Evolutionary conservation across 2,113 vertebrate genomes (phyloP), one percentile per base, ranked within the genome.

Genomic region (Proteles cristata): DNA sequence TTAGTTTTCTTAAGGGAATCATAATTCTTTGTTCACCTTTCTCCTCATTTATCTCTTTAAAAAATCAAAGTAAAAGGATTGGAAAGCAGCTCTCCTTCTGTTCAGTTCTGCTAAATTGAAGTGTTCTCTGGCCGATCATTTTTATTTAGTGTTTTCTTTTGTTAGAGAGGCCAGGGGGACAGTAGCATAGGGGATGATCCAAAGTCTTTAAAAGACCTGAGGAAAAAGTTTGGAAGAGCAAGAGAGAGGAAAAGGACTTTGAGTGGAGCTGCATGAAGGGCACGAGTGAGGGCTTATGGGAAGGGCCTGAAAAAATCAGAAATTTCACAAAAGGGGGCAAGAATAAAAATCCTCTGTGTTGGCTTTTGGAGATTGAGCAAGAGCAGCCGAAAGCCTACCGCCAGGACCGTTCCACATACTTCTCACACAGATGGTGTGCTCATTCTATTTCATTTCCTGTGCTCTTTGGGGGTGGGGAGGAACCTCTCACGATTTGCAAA

Each of bases 1-100:
- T 91, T 77, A 48, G 26, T 92, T 76, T 93, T 96, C 92, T 89
- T 85, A 45, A 71, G 68, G 43, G 23, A 87, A 93, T 90, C 71
- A 81, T 76, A 95, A 97, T 94, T 83, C 91, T 92, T 96, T 97
- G 80, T 93, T 95, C 85, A 91, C 77, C 82, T 96, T 89, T 74
- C 26, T 79, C 48, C 23, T 92, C 43, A 4, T 74, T 94, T 89
- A 61, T 86, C 85, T 86, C 97, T 84, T 81, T 66, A 94, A 43
- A 69, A 94, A 85, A 69, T 65, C 80, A 85, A 93, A 68, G 68
- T 80, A 68, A 86, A 93, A 80, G 58, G 35, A 94, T 76, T 43
- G 45, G 65, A 74, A 96, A 90, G 66, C 26, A 96, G 58, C 53
- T 95, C 91, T 83, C 43, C 73, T 85, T 97, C 61, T 86, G 23